Base-by-base conservation (phyloP, 2,888 invertebrate species). In the Melieria picta region DNA sequence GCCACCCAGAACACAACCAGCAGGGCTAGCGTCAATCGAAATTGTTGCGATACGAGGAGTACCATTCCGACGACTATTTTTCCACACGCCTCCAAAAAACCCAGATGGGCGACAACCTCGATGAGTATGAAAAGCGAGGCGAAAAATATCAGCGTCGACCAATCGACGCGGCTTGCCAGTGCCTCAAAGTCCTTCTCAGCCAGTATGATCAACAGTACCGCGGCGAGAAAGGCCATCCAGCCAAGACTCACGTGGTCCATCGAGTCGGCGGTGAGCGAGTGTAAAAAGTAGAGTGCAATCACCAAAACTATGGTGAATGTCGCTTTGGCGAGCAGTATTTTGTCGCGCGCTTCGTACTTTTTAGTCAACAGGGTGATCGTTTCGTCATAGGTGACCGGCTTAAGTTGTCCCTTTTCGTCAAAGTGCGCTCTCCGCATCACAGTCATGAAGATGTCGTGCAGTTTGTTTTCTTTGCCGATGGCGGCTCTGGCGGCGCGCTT, bases 131-230 rank as follows among this genome's bases (percentile, higher is more conserved):
- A 96, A 0, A 96, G 88, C 0, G 94, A 92, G 0, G 94, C 94
- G 79, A 97, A 96, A 87, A 97, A 96, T 52, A 97, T 87, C 1
- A 97, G 87, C 0, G 96, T 96, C 1, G 94, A 93, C 96, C 96
- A 97, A 84, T 97, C 97, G 0, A 97, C 93, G 71, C 94, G 88
- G 0, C 92, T 91, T 70, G 97, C 88, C 30, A 96, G 90, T 0
- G 92, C 91, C 80, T 95, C 94, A 78, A 97, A 86, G 81, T 96
- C 93, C 13, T 91, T 91, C 90, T 95, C 94, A 0, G 94, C 91
- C 64, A 96, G 83, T 0, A 96, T 89, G 4, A 97, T 88, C 5
- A 97, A 88, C 43, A 95, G 86, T 4, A 96, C 82, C 0, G 94
- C 94, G 0, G 96, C 96, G 4, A 96, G 87, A 0, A 97, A 85